phyloP scores from a whole-genome alignment of 2,113 vertebrate species.

The Lepus europaeus region DNA sequence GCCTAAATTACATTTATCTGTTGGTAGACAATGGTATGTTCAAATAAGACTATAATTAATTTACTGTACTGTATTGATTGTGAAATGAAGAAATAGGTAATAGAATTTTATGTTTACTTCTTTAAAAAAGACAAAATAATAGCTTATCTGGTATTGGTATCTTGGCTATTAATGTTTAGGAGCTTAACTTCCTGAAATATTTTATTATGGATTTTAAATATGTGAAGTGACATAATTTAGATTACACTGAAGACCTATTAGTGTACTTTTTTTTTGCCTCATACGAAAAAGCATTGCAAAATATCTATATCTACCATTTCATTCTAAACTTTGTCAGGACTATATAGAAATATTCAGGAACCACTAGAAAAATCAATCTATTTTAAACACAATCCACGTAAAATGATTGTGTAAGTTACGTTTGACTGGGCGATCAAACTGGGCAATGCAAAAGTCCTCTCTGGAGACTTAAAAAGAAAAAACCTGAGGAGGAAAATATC shows the following conservation, averaged over 20 bases:
- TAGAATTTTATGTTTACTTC: constrained; percentile 73
- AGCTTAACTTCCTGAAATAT: constrained; percentile 80
- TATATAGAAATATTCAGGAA: constrained; percentile 82
- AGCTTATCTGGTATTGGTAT: constrained; percentile 84
- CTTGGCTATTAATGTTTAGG: constrained; percentile 76
- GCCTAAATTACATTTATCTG: constrained; percentile 46
- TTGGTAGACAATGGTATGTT: constrained; percentile 76
- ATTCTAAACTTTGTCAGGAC: constrained; percentile 83
- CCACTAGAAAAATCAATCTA: constrained; percentile 79
- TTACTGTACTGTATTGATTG: constrained; percentile 73
- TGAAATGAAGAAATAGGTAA: constrained; percentile 82
- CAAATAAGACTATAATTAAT: constrained; percentile 58
- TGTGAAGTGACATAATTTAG: constrained; percentile 76
- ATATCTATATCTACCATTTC: constrained; percentile 73
- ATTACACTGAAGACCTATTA: constrained; percentile 83
- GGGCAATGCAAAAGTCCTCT: constrained; percentile 78
- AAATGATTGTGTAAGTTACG: constrained; percentile 76
- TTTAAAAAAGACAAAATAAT: constrained; percentile 79
- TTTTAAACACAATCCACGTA: constrained; percentile 82
- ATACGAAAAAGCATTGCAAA: constrained; percentile 79
- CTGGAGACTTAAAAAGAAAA: constrained; percentile 71
- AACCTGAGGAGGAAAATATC: constrained; percentile 65
- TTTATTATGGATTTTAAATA: constrained; percentile 74
- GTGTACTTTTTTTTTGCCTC: constrained; percentile 70
- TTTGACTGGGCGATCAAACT: constrained; percentile 78